Percentiles rank a stretch among this genome's conserved stretches.
phyloP scores from a whole-genome alignment of 2,888 invertebrate genomes.

The Stenurella melanura region DNA sequence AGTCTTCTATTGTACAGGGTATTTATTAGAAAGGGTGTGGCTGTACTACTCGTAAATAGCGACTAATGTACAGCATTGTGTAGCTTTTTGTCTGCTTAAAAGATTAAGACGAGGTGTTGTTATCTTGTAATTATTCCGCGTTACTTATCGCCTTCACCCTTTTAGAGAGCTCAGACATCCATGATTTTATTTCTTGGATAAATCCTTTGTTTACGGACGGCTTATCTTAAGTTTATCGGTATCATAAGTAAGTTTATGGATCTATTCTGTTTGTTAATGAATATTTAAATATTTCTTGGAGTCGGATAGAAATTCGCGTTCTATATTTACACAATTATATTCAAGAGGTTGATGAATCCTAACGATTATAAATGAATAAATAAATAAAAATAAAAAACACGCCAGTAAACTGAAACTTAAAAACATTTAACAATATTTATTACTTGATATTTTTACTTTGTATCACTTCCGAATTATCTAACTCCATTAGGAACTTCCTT shows the following conservation, averaged over 20 bases:
- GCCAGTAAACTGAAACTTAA: too few relatives aligned
- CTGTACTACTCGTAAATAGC: slow-evolving; percentile 69
- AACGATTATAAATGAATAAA: too few relatives aligned
- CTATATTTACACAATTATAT: not conserved
- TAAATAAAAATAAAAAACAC: too few relatives aligned
- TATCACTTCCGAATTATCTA: too few relatives aligned
- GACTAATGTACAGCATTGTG: slow-evolving; percentile 68
- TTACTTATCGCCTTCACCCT: slow-evolving; percentile 58
- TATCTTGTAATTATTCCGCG: slow-evolving; percentile 67
- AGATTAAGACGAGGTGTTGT: slow-evolving; percentile 69
- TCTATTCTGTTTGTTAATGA: not conserved
- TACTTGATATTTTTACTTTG: too few relatives aligned
- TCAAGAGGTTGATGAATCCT: not conserved
- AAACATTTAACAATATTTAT: too few relatives aligned
- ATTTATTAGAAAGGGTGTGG: slow-evolving; percentile 65
- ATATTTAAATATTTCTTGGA: not conserved
- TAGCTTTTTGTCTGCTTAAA: slow-evolving; percentile 67
- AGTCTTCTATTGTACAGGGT: slow-evolving; percentile 61
- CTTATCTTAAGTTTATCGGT: not conserved
- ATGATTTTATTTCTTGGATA: slow-evolving; percentile 13
- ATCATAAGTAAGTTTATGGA: not conserved
- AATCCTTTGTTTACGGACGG: not conserved
- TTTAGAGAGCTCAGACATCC: slow-evolving; percentile 37
- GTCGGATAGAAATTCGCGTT: not conserved
- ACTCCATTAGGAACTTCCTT: too few relatives aligned